Evolutionary conservation across 2,888 invertebrate genomes (phyloP).

Genomic region (Apodemia mormo): DNA sequence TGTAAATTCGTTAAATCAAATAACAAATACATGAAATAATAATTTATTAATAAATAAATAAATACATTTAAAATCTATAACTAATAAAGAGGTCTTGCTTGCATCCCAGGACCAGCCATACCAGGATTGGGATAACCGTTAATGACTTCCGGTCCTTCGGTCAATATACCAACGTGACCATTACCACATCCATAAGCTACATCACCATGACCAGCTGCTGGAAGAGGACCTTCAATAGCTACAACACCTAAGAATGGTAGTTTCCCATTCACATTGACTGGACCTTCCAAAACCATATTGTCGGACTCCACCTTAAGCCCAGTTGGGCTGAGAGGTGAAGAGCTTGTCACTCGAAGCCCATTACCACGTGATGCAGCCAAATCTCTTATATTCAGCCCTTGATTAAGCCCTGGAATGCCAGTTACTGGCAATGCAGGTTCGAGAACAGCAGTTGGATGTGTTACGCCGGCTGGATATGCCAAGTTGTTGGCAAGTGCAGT

Average conservation of each 20-base stretch:
- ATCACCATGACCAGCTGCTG: constrained; percentile 42
- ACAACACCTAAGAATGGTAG: constrained; percentile 41
- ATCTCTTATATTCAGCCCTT: constrained; percentile 23
- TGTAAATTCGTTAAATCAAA: background rate
- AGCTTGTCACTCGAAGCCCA: constrained; percentile 39
- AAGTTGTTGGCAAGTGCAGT: constrained; percentile 6
- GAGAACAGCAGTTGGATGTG: background rate
- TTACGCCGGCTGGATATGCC: background rate
- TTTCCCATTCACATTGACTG: constrained; percentile 37
- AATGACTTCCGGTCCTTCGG: constrained; percentile 20
- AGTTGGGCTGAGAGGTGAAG: constrained; percentile 37
- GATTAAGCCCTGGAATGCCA: constrained; percentile 20
- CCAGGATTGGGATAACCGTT: constrained; percentile 8
- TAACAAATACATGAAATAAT: constrained; percentile 18
- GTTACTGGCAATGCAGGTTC: constrained; percentile 7
- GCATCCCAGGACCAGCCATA: background rate
- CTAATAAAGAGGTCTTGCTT: constrained; percentile 17
- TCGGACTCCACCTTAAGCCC: constrained; percentile 40
- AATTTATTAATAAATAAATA: constrained; percentile 22
- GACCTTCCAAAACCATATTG: constrained; percentile 40
- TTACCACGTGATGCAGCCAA: constrained; percentile 32
- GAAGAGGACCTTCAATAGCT: constrained; percentile 40
- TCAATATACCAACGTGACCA: constrained; percentile 34
- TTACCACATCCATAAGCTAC: constrained; percentile 45
- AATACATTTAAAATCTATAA: background rate